Percentiles rank a stretch among this genome's conserved stretches.
These are phyloP conservation scores for Thalassophryne amazonica DNA, from an alignment of 2,797 vertebrate genomes.

Conservation along the genomic window DNA sequence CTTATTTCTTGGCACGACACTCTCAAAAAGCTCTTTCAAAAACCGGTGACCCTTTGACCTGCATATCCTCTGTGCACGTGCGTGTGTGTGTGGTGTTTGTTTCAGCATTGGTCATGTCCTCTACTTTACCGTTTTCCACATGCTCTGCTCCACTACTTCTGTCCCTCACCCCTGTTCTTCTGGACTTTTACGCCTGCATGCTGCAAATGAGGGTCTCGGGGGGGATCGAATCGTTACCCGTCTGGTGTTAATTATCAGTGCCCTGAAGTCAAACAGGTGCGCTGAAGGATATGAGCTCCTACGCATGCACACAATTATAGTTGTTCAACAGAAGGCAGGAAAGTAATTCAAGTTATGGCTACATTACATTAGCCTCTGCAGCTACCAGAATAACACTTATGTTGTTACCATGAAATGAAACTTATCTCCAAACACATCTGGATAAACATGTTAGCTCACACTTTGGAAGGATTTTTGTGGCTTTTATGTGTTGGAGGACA, in stretches of 20 bases:
- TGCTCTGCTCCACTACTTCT: background rate
- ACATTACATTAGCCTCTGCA: too few relatives aligned
- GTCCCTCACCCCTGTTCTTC: too few relatives aligned
- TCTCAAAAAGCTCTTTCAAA: constrained; percentile 67
- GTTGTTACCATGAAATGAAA: too few relatives aligned
- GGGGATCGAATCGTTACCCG: constrained; percentile 18
- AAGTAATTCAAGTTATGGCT: too few relatives aligned
- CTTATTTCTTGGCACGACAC: constrained; percentile 36
- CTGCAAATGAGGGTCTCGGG: constrained; percentile 20
- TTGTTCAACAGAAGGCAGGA: background rate
- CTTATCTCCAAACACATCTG: too few relatives aligned
- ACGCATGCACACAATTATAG: background rate
- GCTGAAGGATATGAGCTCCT: background rate
- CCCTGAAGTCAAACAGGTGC: background rate
- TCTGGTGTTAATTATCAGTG: constrained; percentile 39
- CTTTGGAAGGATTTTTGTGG: too few relatives aligned
- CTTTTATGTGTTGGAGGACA: too few relatives aligned
- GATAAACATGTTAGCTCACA: too few relatives aligned
- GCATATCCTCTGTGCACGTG: constrained; percentile 14
- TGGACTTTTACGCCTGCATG: constrained; percentile 2
- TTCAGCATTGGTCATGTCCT: background rate
- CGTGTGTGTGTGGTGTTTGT: too few relatives aligned
- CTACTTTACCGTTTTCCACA: constrained; percentile 8
- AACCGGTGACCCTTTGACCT: constrained; percentile 50
- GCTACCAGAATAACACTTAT: too few relatives aligned